These are phyloP conservation scores for Hypsibius dujardini DNA, from an alignment of 1,140 invertebrate species.

Conservation along the genomic window DNA sequence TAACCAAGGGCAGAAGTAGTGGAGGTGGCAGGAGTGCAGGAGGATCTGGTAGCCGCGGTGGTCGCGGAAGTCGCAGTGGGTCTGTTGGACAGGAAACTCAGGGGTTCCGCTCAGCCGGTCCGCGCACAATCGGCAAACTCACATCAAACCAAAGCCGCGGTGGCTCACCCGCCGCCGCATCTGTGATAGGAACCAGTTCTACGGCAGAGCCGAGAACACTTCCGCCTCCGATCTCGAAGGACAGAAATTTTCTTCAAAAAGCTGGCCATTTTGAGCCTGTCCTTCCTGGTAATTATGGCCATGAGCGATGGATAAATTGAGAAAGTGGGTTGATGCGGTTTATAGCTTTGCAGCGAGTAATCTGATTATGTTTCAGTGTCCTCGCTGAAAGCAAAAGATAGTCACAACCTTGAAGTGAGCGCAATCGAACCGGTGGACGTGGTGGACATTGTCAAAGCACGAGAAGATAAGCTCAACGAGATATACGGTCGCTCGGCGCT, in stretches of 20 bases:
- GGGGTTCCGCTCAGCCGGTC: too few species aligned
- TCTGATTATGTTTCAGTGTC: too few species aligned
- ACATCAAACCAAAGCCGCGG: not conserved
- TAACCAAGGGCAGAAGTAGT: too few species aligned
- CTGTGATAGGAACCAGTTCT: conserved; percentile 1
- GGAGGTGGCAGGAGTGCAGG: not conserved
- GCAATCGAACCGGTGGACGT: not conserved
- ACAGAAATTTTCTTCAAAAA: not conserved
- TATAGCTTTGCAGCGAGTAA: too few species aligned
- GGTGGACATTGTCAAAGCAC: not conserved
- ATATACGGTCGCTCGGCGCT: not conserved
- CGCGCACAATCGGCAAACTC: not conserved
- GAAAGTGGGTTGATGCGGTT: conserved; percentile 1
- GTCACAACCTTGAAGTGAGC: not conserved
- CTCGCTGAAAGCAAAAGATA: too few species aligned
- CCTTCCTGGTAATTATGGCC: not conserved
- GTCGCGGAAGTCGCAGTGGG: not conserved
- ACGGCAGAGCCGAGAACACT: not conserved
- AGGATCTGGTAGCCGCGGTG: not conserved
- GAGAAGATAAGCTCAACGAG: conserved; percentile 5
- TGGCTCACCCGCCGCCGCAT: not conserved
- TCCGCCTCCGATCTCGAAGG: conserved; percentile 4
- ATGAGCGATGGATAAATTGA: not conserved
- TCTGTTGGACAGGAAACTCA: not conserved
- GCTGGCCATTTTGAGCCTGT: not conserved